Percentiles rank a stretch among this genome's conserved stretches.
Evolutionary conservation across 2,888 invertebrate genomes (phyloP).

Genomic region (Phragmatobia fuliginosa): DNA sequence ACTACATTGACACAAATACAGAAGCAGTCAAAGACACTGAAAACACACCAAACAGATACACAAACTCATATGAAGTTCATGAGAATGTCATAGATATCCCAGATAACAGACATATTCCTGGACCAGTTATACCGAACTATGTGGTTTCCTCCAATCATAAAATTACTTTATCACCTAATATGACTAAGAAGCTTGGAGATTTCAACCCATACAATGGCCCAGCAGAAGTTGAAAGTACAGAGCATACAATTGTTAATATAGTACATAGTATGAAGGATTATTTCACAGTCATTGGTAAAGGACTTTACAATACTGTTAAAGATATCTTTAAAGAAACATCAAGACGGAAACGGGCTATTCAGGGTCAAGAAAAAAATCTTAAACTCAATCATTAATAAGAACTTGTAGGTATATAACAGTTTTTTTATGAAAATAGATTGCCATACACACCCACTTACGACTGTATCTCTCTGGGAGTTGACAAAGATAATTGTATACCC

Average conservation of each 20-base stretch:
- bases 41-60: neutral
- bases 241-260: conserved; percentile 27
- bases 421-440: neutral
- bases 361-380: neutral
- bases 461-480: neutral
- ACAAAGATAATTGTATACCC: neutral
- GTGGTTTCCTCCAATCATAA: conserved; percentile 31
- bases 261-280: conserved; percentile 58
- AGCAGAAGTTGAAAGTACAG: conserved; percentile 31
- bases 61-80: conserved; percentile 66
- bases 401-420: neutral
- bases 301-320: conserved; percentile 33
- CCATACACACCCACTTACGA: neutral
- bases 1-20: neutral
- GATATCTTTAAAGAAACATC: conserved; percentile 21
- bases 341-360: neutral
- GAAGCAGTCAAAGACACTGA: neutral
- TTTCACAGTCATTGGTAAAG: conserved; percentile 54
- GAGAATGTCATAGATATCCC: conserved; percentile 71
- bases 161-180: neutral
- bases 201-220: neutral
- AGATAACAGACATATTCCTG: conserved; percentile 53
- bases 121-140: conserved; percentile 60
- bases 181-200: neutral
- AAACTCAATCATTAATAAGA: neutral